Evolutionary conservation across 2,797 vertebrate species (phyloP).

Genomic region (Fringilla coelebs): DNA sequence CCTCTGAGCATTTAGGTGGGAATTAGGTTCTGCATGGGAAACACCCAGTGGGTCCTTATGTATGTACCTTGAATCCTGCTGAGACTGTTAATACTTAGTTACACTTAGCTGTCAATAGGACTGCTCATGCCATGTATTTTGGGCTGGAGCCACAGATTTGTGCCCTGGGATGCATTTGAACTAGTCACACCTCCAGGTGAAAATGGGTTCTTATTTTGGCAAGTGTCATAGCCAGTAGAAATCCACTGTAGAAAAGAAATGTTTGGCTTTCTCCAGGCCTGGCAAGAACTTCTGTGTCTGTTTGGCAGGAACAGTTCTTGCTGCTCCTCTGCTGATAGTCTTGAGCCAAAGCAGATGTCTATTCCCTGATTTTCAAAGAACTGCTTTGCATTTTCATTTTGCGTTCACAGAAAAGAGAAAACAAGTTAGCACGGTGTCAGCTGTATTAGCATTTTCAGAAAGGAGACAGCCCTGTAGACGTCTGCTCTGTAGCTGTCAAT

Average conservation of each 20-base stretch:
- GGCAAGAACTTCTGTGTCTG: not conserved
- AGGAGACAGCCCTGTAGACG: not conserved
- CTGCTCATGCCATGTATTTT: not conserved
- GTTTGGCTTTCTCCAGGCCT: not conserved
- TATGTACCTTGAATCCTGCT: not conserved
- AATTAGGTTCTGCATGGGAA: not conserved
- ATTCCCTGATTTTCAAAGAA: not conserved
- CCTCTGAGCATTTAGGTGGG: not conserved
- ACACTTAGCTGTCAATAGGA: not conserved
- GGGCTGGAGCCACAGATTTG: not conserved
- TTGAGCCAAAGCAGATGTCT: slow-evolving; percentile 28
- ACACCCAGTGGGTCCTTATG: not conserved
- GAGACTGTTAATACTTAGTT: not conserved
- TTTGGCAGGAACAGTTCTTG: not conserved
- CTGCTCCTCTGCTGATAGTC: not conserved
- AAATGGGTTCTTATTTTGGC: not conserved
- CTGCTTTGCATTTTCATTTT: slow-evolving; percentile 39
- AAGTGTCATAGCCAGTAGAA: not conserved
- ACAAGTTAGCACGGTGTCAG: not conserved
- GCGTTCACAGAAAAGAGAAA: not conserved
- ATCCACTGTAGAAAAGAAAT: not conserved
- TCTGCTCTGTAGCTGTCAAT: not conserved
- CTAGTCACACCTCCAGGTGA: not conserved
- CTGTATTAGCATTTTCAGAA: slow-evolving; percentile 22
- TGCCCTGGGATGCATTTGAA: not conserved